A percentile compares a stretch with the other conserved stretches of the same genome.
These are phyloP conservation scores for Acomys russatus DNA, from an alignment of 2,797 vertebrate genomes.

Conservation along the genomic window DNA sequence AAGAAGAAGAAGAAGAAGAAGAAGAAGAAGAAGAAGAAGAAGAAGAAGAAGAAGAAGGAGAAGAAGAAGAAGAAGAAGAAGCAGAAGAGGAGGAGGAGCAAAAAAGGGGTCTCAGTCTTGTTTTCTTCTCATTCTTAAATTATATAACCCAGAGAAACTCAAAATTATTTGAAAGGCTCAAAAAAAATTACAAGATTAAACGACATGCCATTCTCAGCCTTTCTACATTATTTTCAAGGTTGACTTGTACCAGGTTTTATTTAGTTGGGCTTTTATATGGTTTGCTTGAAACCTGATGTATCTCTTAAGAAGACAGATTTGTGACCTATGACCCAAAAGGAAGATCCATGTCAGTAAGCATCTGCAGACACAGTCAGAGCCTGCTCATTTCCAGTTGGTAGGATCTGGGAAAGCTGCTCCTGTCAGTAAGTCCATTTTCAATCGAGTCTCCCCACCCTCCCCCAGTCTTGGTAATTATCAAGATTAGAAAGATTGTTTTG, in stretches of 20 bases:
- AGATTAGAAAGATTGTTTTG: background rate
- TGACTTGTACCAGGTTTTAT: constrained; percentile 46
- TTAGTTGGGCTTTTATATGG: constrained; percentile 51
- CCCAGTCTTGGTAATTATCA: background rate
- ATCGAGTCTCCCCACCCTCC: background rate
- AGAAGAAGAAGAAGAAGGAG: background rate
- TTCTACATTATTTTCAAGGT: constrained; percentile 41
- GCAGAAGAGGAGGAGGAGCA: too few relatives aligned
- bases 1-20: too few relatives aligned
- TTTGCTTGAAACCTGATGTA: constrained; percentile 63
- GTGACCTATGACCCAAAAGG: background rate
- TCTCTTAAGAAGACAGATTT: constrained; percentile 63
- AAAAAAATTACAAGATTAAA: constrained; percentile 67
- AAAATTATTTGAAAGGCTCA: constrained; percentile 59
- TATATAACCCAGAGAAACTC: constrained; percentile 75
- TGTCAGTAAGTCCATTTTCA: constrained; percentile 74
- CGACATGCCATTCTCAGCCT: constrained; percentile 48
- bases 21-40: background rate
- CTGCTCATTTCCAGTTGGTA: constrained; percentile 62
- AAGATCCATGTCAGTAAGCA: constrained; percentile 38
- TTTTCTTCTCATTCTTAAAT: constrained; percentile 77
- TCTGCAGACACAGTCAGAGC: constrained; percentile 27
- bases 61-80: background rate
- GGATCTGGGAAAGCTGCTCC: constrained; percentile 61
- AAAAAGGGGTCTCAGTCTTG: constrained; percentile 63